Evolutionary conservation across 92 coral and sea anemone genomes (phyloP), one percentile per base, ranked within the genome.

Genomic region (Zoanthus gigantus): DNA sequence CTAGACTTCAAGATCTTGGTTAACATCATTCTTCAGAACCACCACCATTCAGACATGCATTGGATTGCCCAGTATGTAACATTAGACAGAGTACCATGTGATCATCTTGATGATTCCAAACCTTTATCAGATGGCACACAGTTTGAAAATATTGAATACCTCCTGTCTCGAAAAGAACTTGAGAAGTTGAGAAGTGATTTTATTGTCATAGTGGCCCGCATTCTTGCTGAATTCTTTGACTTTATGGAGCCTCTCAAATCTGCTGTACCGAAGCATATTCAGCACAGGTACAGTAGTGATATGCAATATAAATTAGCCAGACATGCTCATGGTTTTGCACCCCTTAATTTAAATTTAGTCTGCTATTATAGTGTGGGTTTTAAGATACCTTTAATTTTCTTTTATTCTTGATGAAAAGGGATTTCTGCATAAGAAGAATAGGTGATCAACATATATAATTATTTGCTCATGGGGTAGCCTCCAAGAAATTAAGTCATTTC

Each of bases 41-140:
- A 83, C 67, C 54, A 44, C 14, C 82, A 91, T 29, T 67, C 91
- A 15, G 93, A 91, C 67, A 76, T 87, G 79, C 94, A 91, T 47
- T 91, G 93, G 93, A 87, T 91, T 8, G 86, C 82, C 11, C 89
- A 87, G 52, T 91, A 52, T 71, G n/a, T 91, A 6, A 91, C 90
- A n/a, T 91, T 91, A 15, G 86, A 91, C 83, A 71, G 93, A 82
- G 74, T 91, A 18, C 84, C 78, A 23, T 82, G 79, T 9, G 45
- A 77, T 17, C 42, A 58, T 7, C 46, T 87, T 50, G 88, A 87
- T 71, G 84, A 91, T 72, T 75, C 88, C 17, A 52, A 86, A 67
- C 84, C 90, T 4, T 37, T 67, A 23, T 6, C 42, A 18, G 72
- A 67, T 67, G 31, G 4, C 31, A 67, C 9, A 23, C 11, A 67